Percentiles rank a stretch among this genome's conserved stretches.
Evolutionary conservation across 2,113 vertebrate genomes (phyloP).

Genomic region (Petrocephalus microphthalmus): DNA sequence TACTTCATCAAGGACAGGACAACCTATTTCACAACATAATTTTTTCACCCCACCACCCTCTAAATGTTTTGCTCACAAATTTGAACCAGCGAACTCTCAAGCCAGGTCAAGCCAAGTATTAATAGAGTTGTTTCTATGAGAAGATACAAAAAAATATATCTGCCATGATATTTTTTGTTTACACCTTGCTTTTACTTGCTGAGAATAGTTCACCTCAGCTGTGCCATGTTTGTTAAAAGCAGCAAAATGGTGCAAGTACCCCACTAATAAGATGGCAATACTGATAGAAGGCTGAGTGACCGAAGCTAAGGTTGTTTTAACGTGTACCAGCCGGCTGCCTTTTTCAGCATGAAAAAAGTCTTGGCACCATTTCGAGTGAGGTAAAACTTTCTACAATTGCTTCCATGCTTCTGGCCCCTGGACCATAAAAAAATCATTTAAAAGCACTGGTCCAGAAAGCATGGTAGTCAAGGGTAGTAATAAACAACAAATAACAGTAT

Average conservation of each 20-base stretch:
- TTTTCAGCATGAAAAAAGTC: neutral
- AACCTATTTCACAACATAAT: neutral
- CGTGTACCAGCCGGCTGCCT: neutral
- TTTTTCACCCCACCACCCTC: neutral
- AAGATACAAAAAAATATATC: neutral
- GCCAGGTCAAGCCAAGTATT: neutral
- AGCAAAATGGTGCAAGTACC: neutral
- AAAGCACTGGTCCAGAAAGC: neutral
- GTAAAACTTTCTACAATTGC: conserved; percentile 10
- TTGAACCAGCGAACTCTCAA: neutral
- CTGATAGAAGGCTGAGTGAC: neutral
- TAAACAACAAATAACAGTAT: neutral
- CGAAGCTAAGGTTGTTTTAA: neutral
- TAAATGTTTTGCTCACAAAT: conserved; percentile 2
- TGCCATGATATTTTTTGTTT: neutral
- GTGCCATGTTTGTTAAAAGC: neutral
- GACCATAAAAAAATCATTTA: neutral
- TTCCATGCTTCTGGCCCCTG: conserved; percentile 5
- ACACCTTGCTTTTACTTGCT: neutral
- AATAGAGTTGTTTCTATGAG: neutral
- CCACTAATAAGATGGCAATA: neutral
- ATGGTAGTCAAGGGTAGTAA: neutral
- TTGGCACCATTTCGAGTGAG: neutral
- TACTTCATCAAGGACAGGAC: neutral
- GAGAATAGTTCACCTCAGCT: neutral